Conservation (phyloP, 2,888 invertebrate genomes). For the Plagodis dolabraria region DNA sequence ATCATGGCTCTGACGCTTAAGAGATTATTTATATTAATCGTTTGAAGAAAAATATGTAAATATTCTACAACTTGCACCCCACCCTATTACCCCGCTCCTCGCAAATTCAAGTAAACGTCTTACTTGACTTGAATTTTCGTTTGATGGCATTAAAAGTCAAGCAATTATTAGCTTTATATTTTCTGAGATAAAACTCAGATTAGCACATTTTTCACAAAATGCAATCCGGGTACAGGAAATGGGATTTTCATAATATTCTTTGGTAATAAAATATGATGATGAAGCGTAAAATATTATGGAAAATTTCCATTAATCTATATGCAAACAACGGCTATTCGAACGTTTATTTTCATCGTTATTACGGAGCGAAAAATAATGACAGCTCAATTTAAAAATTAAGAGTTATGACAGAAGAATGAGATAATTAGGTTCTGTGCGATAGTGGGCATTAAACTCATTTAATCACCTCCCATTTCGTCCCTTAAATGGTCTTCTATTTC, state of each 20-base stretch:
- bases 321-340: no score
- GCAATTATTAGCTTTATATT: conserved; percentile 17
- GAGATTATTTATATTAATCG: background rate
- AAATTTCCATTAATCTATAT: background rate
- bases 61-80: conserved; percentile 6
- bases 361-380: no score
- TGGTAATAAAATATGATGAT: conserved; percentile 22
- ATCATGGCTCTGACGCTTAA: background rate
- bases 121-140: conserved; percentile 35
- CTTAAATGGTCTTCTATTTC: no score
- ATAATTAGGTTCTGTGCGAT: no score
- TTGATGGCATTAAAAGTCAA: conserved; percentile 11
- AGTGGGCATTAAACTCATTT: no score
- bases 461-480: no score
- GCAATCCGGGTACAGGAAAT: conserved; percentile 11
- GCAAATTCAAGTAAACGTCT: conserved; percentile 30
- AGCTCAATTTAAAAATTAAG: no score
- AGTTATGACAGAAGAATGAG: no score
- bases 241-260: conserved; percentile 11
- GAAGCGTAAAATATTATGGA: conserved; percentile 9
- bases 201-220: conserved; percentile 2
- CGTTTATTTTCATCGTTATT: no score
- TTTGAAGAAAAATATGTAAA: background rate
- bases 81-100: conserved; percentile 31
- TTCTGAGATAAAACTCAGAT: conserved; percentile 8